Evolutionary conservation across 2,797 vertebrate species (phyloP).

Genomic region (Setipinna tenuifilis): DNA sequence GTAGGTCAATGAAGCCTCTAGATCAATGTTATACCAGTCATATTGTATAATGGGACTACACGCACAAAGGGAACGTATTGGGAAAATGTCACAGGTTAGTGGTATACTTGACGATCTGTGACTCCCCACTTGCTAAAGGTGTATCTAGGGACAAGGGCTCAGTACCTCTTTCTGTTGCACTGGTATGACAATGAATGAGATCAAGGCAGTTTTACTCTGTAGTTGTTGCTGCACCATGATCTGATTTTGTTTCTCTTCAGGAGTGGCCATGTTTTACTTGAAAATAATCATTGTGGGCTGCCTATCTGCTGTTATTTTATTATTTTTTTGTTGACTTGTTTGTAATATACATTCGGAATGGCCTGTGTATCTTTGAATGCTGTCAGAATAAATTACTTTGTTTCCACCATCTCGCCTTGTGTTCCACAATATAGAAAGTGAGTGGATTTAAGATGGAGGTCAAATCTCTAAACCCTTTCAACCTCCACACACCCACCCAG

Average conservation of each 20-base stretch:
- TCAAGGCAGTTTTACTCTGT: not conserved
- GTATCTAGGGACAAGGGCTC: not conserved
- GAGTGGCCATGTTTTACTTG: conserved; percentile 13
- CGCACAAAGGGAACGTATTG: not conserved
- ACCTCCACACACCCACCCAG: not conserved
- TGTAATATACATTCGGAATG: conserved; percentile 30
- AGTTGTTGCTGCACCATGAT: not conserved
- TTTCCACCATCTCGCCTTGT: not conserved
- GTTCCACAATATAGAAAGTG: too few relatives aligned
- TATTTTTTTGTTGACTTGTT: conserved; percentile 29
- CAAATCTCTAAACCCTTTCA: not conserved
- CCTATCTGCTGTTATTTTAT: conserved; percentile 3
- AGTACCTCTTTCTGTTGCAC: not conserved
- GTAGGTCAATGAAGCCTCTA: not conserved
- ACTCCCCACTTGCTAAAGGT: not conserved
- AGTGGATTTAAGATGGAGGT: not conserved
- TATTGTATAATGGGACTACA: not conserved
- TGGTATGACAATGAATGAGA: conserved; percentile 8
- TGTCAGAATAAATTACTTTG: conserved; percentile 35
- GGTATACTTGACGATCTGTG: not conserved
- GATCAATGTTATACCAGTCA: conserved; percentile 11
- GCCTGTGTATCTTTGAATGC: conserved; percentile 40
- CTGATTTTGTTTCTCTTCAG: not conserved
- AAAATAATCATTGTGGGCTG: conserved; percentile 14
- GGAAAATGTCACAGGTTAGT: not conserved